Base-by-base conservation (phyloP, 2,797 vertebrate genomes). In the Oryzias dopingdopingensis region DNA sequence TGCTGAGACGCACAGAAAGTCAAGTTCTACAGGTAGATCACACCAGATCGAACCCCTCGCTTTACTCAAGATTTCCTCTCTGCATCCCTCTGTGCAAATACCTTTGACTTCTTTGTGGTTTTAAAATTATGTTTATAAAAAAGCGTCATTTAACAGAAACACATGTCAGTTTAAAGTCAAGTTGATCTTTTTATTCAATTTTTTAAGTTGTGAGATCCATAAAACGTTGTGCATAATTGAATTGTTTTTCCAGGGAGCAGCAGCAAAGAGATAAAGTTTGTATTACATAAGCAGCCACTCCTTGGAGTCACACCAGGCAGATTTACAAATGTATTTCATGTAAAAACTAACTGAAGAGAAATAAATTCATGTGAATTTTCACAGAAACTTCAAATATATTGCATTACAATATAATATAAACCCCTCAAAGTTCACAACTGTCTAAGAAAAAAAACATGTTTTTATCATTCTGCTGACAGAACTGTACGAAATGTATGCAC, bases 401-500 rank as follows among this genome's bases (percentile, higher is more conserved):
- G 23, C 42, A 44, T n/a, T 54, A 23, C 13, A 48, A 41, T 16
- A 26, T 14, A 44, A 32, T 65, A 23, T 49, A 14, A 58, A 54
- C 4, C 53, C 53, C 41, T 22, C 26, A 51, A 7, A 49, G 22
- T 13, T 37, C 32, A 49, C 14, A 6, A 26, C 56, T 41, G 16
- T 49, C 40, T 56, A 17, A 64, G 14, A 52, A 41, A 40, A 40
- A 49, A 57, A 42, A 14, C 37, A 40, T 51, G 46, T 72, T 73
- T 67, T 70, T 58, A 58, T 53, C 40, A 57, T 32, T 17, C 55
- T 42, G 23, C 49, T 29, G 60, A 51, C 40, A 29, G 14, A 15
- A 56, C 45, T n/a, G 20, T 37, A 49, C 52, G 62, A 68, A 44
- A 58, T 59, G 52, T 67, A 61, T 59, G 66, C 49, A 52, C 43